A percentile compares a stretch with the other conserved stretches of the same genome.
Evolutionary conservation across 1,140 invertebrate genomes (phyloP).

Genomic region (Caenorhabditis remanei): DNA sequence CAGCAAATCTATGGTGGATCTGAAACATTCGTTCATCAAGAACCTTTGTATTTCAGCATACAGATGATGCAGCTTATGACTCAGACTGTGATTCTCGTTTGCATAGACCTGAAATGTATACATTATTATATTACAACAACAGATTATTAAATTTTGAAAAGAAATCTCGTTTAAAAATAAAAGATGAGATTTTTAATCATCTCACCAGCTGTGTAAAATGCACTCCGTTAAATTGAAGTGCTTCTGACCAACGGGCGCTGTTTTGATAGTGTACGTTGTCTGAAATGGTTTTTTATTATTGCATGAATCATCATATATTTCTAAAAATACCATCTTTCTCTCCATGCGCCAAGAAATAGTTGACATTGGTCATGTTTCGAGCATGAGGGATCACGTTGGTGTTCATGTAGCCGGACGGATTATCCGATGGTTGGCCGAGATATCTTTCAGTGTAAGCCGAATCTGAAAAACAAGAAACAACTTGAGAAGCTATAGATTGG

Average conservation of each 20-base stretch:
- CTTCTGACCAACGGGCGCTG: constrained; percentile 72
- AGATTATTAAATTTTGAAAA: too few relatives aligned
- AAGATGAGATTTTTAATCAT: neutral
- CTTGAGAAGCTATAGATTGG: neutral
- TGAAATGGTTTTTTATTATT: constrained; percentile 63
- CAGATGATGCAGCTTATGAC: constrained; percentile 65
- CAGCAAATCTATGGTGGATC: neutral
- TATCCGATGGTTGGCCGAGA: constrained; percentile 70
- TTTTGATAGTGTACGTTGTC: constrained; percentile 78
- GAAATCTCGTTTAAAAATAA: neutral
- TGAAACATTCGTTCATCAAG: constrained; percentile 25
- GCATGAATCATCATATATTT: neutral
- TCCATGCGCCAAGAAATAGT: constrained; percentile 74
- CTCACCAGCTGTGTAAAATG: constrained; percentile 76
- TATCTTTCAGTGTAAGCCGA: constrained; percentile 77
- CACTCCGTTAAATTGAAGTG: constrained; percentile 70
- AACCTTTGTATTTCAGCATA: constrained; percentile 63
- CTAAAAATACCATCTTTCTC: constrained; percentile 71
- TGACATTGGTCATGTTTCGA: constrained; percentile 66
- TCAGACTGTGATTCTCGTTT: constrained; percentile 61
- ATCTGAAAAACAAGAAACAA: constrained; percentile 65
- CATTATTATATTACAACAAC: too few relatives aligned
- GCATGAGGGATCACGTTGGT: constrained; percentile 28
- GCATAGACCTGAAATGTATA: constrained; percentile 70
- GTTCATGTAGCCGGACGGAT: constrained; percentile 66